Evolutionary conservation across 2,113 vertebrate species (phyloP).

Genomic region (Notarius quadriscutis): DNA sequence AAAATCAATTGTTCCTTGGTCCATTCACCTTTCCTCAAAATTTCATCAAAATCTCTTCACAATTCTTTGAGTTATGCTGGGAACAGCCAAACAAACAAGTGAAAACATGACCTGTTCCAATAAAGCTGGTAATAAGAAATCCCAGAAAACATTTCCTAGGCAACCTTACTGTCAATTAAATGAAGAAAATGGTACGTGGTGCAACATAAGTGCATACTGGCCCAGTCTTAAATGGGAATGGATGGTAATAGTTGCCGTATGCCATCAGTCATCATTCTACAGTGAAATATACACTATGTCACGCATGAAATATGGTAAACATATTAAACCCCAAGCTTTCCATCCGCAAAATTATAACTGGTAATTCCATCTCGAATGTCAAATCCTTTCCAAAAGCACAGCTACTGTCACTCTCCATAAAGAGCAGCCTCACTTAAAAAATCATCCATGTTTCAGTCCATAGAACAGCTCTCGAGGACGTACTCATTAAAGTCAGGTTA

Average conservation of each 20-base stretch:
- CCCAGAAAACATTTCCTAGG: background rate
- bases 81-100: no score
- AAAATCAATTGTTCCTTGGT: no score
- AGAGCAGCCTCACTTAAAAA: slow-evolving; percentile 37
- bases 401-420: slow-evolving; percentile 40
- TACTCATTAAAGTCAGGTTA: slow-evolving; percentile 48
- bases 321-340: background rate
- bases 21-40: no score
- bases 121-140: background rate
- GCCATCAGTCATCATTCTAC: slow-evolving; percentile 5
- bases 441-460: slow-evolving; percentile 36
- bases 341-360: background rate
- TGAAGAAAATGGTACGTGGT: background rate
- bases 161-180: background rate
- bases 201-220: no score
- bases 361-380: slow-evolving; percentile 17
- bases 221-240: background rate
- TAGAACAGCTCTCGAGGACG: slow-evolving; percentile 35
- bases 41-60: no score
- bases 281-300: background rate
- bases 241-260: background rate
- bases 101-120: no score
- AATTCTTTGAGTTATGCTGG: no score
- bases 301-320: background rate
- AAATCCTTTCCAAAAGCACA: slow-evolving; percentile 9